phyloP scores from a whole-genome alignment of 2,888 invertebrate genomes.

The Auanema freiburgensis region DNA sequence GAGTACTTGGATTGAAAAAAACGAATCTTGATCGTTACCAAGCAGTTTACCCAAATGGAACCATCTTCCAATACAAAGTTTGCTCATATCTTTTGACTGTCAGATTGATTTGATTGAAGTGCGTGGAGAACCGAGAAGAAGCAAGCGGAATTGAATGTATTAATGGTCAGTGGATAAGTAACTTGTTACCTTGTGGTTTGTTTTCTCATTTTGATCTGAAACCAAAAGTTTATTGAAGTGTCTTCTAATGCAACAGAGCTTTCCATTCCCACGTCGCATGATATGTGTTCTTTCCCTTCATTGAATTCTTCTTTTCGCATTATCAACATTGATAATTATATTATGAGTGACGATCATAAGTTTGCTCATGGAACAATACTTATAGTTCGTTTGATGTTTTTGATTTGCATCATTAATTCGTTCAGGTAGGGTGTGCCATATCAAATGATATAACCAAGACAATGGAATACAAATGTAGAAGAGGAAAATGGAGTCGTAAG shows the following conservation, averaged over 20 bases:
- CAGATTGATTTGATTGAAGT: slow-evolving; percentile 16
- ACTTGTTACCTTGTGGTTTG: slow-evolving; percentile 52
- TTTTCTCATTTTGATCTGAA: no score
- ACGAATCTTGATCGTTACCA: slow-evolving; percentile 42
- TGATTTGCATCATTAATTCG: no score
- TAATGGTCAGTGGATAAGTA: slow-evolving; percentile 60
- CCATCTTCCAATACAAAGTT: slow-evolving; percentile 59
- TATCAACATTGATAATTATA: slow-evolving; percentile 53
- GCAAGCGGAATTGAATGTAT: slow-evolving; percentile 57
- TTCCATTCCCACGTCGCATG: slow-evolving; percentile 23
- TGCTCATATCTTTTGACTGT: neutral
- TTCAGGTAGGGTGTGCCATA: no score
- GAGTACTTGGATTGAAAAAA: slow-evolving; percentile 35
- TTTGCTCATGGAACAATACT: slow-evolving; percentile 58
- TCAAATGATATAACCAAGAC: neutral
- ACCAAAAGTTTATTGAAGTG: slow-evolving; percentile 13
- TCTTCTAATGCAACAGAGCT: slow-evolving; percentile 29
- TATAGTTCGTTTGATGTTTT: slow-evolving; percentile 21
- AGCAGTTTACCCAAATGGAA: slow-evolving; percentile 60
- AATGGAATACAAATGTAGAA: slow-evolving; percentile 40
- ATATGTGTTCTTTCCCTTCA: slow-evolving; percentile 35
- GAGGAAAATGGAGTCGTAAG: slow-evolving; percentile 53
- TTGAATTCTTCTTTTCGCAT: slow-evolving; percentile 32
- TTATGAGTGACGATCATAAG: slow-evolving; percentile 28
- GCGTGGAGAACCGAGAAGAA: slow-evolving; percentile 43